These are phyloP conservation scores for Phasia obesa DNA, from an alignment of 2,888 invertebrate species.

Conservation along the genomic window DNA sequence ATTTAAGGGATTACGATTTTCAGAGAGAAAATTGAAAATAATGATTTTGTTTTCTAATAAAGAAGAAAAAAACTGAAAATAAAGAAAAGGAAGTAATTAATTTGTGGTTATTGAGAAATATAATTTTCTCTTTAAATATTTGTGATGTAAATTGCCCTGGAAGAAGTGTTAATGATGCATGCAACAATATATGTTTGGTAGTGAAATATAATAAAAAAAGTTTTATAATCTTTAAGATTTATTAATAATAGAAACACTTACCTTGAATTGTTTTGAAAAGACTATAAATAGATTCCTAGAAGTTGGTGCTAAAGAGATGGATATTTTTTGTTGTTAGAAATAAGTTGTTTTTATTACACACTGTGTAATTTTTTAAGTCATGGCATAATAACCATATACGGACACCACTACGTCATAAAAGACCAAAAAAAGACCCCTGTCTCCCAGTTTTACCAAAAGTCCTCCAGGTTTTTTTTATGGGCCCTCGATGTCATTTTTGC, in stretches of 20 bases:
- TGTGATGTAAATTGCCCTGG: slow-evolving; percentile 15
- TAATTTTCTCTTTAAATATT: slow-evolving; percentile 22
- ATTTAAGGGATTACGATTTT: slow-evolving; percentile 41
- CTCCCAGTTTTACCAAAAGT: too few relatives aligned
- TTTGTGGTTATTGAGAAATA: slow-evolving; percentile 34
- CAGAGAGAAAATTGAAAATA: slow-evolving; percentile 13
- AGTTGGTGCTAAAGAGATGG: too few relatives aligned
- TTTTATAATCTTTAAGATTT: not conserved
- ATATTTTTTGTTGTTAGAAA: too few relatives aligned
- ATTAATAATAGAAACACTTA: not conserved
- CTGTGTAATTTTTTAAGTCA: too few relatives aligned
- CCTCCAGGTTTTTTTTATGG: too few relatives aligned
- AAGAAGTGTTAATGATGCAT: slow-evolving; percentile 53
- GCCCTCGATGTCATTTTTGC: too few relatives aligned
- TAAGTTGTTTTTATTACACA: too few relatives aligned
- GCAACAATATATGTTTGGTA: slow-evolving; percentile 35
- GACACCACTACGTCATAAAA: too few relatives aligned
- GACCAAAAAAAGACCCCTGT: too few relatives aligned
- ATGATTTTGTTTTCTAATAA: slow-evolving; percentile 2
- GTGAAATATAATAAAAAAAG: not conserved
- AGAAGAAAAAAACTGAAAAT: slow-evolving; percentile 4
- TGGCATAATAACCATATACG: too few relatives aligned
- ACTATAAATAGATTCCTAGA: too few relatives aligned
- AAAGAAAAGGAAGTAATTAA: slow-evolving; percentile 43
- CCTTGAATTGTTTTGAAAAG: not conserved